These are phyloP conservation scores for Drosophila tani DNA, from an alignment of 1,140 invertebrate species.

Conservation along the genomic window DNA sequence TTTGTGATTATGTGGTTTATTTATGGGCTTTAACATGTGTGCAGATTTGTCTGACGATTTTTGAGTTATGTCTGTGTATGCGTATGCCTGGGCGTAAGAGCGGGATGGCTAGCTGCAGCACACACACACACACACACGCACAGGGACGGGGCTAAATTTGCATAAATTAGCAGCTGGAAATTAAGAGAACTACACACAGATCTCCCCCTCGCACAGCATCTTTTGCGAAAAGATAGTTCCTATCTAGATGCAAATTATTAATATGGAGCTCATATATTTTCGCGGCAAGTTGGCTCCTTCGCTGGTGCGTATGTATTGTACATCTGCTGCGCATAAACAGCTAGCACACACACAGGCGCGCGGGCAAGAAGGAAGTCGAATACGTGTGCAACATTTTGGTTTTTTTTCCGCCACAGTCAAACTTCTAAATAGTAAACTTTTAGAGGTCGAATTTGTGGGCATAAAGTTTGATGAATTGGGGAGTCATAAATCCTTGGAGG, in stretches of 20 bases:
- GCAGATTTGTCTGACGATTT: slow-evolving; percentile 84
- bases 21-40: slow-evolving; percentile 85
- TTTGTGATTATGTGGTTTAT: slow-evolving; percentile 85
- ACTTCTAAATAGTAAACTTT: slow-evolving; percentile 10
- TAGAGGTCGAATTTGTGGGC: not conserved
- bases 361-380: slow-evolving; percentile 50
- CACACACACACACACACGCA: slow-evolving; percentile 10
- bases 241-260: slow-evolving; percentile 85
- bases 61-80: slow-evolving; percentile 75
- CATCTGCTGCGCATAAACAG: slow-evolving; percentile 81
- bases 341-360: slow-evolving; percentile 22
- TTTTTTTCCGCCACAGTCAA: slow-evolving; percentile 17
- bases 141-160: slow-evolving; percentile 64
- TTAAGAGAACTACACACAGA: slow-evolving; percentile 68
- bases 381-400: slow-evolving; percentile 44
- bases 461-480: not conserved
- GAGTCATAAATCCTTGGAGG: no score
- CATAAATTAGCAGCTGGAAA: slow-evolving; percentile 81
- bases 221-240: slow-evolving; percentile 49
- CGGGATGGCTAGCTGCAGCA: slow-evolving; percentile 4
- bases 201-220: slow-evolving; percentile 57
- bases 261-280: slow-evolving; percentile 84
- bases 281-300: slow-evolving; percentile 73
- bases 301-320: slow-evolving; percentile 44
- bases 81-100: slow-evolving; percentile 31